A percentile compares a stretch with the other conserved stretches of the same genome.
phyloP scores from a whole-genome alignment of 2,888 invertebrate genomes.

The Rhingia campestris region DNA sequence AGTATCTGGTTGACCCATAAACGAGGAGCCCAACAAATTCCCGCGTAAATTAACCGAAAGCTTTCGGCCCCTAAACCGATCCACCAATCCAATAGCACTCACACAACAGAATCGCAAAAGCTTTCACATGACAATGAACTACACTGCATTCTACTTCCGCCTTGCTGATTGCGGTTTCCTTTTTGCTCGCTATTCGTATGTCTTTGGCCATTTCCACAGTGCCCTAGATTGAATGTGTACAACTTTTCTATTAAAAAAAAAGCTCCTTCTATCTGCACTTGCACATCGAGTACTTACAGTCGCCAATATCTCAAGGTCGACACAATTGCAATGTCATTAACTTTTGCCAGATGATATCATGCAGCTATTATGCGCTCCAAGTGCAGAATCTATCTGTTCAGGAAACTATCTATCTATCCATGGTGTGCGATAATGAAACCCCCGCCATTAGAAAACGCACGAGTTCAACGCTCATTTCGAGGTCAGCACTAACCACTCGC shows the following conservation, averaged over 20 bases:
- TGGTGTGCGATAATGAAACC: slow-evolving; percentile 42
- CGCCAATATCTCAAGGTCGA: slow-evolving; percentile 49
- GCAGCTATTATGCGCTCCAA: slow-evolving; percentile 29
- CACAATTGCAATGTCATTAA: slow-evolving; percentile 68
- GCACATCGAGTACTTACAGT: neutral
- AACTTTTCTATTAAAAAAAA: slow-evolving; percentile 3
- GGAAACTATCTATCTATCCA: slow-evolving; percentile 56
- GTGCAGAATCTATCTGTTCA: slow-evolving; percentile 44
- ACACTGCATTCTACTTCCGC: slow-evolving; percentile 23
- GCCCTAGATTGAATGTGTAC: slow-evolving; percentile 32
- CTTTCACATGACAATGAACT: slow-evolving; percentile 8
- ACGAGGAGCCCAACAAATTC: neutral
- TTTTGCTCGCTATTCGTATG: neutral
- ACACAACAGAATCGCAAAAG: slow-evolving; percentile 2
- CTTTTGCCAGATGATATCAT: slow-evolving; percentile 67
- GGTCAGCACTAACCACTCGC: slow-evolving; percentile 26
- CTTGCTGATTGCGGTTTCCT: slow-evolving; percentile 5
- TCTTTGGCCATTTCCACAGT: slow-evolving; percentile 23
- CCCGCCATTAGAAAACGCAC: neutral
- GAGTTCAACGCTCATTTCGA: slow-evolving; percentile 41
- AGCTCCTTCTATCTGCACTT: slow-evolving; percentile 25
- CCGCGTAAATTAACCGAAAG: neutral
- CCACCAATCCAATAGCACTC: neutral
- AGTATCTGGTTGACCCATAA: slow-evolving; percentile 22
- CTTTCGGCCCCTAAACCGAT: neutral